These are phyloP conservation scores for Rhopalosiphum maidis DNA, from an alignment of 1,140 invertebrate genomes.

Conservation along the genomic window DNA sequence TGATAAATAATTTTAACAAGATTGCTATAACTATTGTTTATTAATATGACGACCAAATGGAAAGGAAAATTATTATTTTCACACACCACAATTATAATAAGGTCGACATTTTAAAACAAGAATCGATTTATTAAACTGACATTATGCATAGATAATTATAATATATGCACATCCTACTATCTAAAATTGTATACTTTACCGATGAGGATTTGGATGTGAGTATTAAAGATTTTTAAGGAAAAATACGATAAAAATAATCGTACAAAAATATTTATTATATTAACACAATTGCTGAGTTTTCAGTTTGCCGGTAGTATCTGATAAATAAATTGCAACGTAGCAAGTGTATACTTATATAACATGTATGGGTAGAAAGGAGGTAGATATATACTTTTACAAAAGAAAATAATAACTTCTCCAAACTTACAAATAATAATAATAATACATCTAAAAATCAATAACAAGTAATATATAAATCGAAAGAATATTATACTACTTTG, in stretches of 20 bases:
- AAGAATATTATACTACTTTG: background rate
- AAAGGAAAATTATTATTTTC: background rate
- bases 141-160: background rate
- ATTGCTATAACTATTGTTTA: background rate
- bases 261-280: constrained; percentile 49
- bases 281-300: constrained; percentile 28
- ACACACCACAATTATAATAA: background rate
- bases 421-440: background rate
- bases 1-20: background rate
- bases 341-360: constrained; percentile 10
- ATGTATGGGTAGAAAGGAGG: background rate
- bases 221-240: background rate
- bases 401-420: constrained; percentile 20
- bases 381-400: constrained; percentile 24
- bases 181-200: background rate
- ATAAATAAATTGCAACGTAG: constrained; percentile 32
- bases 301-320: constrained; percentile 12
- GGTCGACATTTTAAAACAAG: background rate
- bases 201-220: background rate
- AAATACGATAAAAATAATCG: constrained; percentile 29
- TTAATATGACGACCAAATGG: background rate
- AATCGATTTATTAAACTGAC: background rate
- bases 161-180: background rate
- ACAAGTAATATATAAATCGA: constrained; percentile 13
- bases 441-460: constrained; percentile 32